Base-by-base conservation (phyloP, 2,113 vertebrate genomes). In the Heptranchias perlo region DNA sequence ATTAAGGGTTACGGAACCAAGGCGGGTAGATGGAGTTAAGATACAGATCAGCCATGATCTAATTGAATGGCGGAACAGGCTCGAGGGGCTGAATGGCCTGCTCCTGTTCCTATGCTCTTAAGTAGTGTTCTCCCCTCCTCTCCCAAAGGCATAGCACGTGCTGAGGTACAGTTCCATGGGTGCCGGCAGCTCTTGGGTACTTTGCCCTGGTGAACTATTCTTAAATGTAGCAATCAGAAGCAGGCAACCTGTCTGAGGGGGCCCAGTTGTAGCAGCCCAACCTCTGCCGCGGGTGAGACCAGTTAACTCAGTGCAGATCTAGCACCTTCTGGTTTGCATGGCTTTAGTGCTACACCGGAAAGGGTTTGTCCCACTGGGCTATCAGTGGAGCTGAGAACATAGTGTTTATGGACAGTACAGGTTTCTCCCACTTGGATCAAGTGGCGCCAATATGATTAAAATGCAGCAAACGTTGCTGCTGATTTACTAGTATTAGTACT, bases 401-500 rank as follows among this genome's bases (percentile, higher is more conserved):
- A 47, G 78, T 44, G 78, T 82, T 82, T 82, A 82, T 82, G 78
- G 78, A 82, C 39, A 82, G 39, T 21, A 44, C 78, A 82, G 78
- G 78, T 82, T 82, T 82, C 78, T 44, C 39, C 39, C 39, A 44
- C 18, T 23, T 23, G 7, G 76, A 44, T 44, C 96, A 96, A 96
- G 96, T 96, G 98, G 98, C 97, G 97, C 98, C 98, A 96, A 96
- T 0, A 96, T 97, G 97, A 96, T 97, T 97, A 97, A 96, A 96
- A 96, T 52, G 65, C 97, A 96, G 96, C 97, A 97, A 98, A 98
- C 98, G 98, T 97, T 96, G 96, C 76, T 97, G 97, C 97, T 97
- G 97, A 97, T 97, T 98, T 98, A 97, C 97, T 96, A 97, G 97
- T 97, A 96, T 16, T 97, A 96, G 96, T 97, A 97, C 97, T 97